Evolutionary conservation across 2,797 vertebrate species (phyloP).

Genomic region (Buphagus erythrorhynchus): DNA sequence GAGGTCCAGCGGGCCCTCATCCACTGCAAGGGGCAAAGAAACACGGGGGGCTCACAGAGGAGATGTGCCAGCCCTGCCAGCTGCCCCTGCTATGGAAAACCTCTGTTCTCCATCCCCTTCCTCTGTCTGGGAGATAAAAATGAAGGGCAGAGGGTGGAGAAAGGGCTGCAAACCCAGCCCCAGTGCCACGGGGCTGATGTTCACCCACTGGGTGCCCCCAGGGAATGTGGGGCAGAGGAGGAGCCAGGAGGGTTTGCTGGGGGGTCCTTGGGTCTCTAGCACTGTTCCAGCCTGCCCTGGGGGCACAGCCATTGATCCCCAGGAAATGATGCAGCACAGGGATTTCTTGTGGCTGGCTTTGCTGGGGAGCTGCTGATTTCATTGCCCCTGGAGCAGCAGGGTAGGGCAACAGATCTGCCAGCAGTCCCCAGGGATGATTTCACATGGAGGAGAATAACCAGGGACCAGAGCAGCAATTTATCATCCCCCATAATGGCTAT

Average conservation of each 20-base stretch:
- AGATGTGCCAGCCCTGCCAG: not conserved
- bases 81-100: not conserved
- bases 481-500: not conserved
- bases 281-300: not conserved
- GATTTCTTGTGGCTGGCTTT: not conserved
- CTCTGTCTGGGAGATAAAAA: not conserved
- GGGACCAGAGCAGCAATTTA: not conserved
- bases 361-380: not conserved
- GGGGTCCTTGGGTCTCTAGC: not conserved
- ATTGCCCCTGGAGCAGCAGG: fast-evolving
- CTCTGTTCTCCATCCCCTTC: not conserved
- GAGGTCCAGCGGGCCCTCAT: slow-evolving; percentile 98
- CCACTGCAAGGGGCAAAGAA: slow-evolving; percentile 79
- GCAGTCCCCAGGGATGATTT: not conserved
- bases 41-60: fast-evolving
- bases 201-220: fast-evolving
- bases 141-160: not conserved
- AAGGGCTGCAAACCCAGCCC: not conserved
- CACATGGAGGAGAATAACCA: not conserved
- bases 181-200: fast-evolving
- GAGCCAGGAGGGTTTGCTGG: not conserved
- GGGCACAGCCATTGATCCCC: not conserved
- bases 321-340: not conserved
- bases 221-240: not conserved
- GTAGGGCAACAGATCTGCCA: not conserved